Evolutionary conservation across 2,113 vertebrate species (phyloP).

Genomic region (Malaclemys terrapin): DNA sequence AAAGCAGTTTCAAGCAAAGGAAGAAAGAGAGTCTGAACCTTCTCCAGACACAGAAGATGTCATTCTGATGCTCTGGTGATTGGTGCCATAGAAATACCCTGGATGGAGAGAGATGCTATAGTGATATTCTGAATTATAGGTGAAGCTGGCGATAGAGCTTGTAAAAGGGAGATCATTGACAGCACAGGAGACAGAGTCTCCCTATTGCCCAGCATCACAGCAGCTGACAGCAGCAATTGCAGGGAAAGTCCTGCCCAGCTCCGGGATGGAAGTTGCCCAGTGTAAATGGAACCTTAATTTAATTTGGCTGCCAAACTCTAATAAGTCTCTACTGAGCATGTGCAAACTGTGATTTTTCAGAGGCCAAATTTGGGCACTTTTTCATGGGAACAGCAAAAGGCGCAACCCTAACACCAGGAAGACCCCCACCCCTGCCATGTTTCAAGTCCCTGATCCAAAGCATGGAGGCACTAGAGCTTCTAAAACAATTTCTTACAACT

Average conservation of each 20-base stretch:
- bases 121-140: fast-evolving
- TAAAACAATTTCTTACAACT: not conserved
- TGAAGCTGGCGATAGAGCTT: not conserved
- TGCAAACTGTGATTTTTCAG: no score
- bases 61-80: not conserved
- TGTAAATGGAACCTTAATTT: no score
- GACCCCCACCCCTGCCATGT: no score
- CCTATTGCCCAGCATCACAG: not conserved
- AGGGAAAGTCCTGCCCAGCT: no score
- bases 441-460: not conserved
- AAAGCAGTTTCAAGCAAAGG: not conserved
- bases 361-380: no score
- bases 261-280: no score
- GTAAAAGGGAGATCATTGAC: not conserved
- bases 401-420: not conserved
- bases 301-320: no score
- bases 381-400: not conserved
- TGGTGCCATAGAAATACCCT: not conserved
- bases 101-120: not conserved
- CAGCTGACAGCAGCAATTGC: not conserved
- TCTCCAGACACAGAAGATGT: not conserved
- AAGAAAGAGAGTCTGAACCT: not conserved
- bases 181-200: not conserved
- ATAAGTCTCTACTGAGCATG: no score
- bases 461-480: not conserved